phyloP scores from a whole-genome alignment of 92 coral and sea anemone species.

The Blastomussa wellsi region DNA sequence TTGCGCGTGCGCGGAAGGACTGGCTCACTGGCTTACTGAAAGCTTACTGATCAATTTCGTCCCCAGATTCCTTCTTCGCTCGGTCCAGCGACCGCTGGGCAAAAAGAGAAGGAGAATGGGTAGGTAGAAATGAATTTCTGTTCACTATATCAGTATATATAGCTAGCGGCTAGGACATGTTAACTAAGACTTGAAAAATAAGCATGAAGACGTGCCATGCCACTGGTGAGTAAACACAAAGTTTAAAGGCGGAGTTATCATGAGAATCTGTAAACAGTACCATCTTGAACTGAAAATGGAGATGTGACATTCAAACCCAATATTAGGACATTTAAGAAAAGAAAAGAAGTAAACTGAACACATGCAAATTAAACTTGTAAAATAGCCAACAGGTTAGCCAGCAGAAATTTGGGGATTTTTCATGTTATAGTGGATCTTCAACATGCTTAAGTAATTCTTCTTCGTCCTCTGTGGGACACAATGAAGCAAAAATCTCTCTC shows the following conservation, averaged over 20 bases:
- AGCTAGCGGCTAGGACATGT: background rate
- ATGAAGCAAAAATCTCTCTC: too few species aligned
- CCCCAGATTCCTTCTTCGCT: background rate
- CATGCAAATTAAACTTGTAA: too few species aligned
- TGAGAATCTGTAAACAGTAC: background rate
- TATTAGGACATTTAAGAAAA: too few species aligned
- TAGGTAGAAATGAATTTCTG: background rate
- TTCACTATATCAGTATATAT: too few species aligned
- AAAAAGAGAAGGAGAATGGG: background rate
- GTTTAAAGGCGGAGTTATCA: background rate
- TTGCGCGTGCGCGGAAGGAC: slow-evolving; percentile 9
- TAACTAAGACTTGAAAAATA: background rate
- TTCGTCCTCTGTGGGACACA: too few species aligned
- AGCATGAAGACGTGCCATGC: background rate
- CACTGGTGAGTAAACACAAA: background rate
- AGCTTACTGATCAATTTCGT: background rate
- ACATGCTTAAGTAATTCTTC: too few species aligned
- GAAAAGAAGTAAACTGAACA: too few species aligned
- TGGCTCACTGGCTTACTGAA: too few species aligned
- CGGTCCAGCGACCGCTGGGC: background rate
- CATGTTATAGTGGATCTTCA: too few species aligned
- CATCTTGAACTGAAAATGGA: background rate
- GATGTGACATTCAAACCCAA: background rate
- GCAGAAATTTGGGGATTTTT: too few species aligned
- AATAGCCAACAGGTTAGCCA: too few species aligned